Evolutionary conservation across 2,888 invertebrate genomes (phyloP).

Genomic region (Rotaria magnacalcarata): DNA sequence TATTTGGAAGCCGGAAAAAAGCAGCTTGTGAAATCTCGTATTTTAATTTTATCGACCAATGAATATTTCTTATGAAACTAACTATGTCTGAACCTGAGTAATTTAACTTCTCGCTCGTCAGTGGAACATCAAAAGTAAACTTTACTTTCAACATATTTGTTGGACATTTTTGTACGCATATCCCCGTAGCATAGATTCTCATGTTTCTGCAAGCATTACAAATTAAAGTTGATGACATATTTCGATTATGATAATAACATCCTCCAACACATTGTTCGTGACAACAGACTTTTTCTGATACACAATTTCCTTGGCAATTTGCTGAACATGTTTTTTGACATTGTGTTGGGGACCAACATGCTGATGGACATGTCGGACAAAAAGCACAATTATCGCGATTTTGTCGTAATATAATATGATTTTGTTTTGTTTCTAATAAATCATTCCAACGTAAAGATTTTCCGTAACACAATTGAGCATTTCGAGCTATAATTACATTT

Average conservation of each 20-base stretch:
- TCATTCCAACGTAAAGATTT: slow-evolving; percentile 35
- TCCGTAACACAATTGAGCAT: slow-evolving; percentile 37
- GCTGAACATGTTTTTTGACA: not conserved
- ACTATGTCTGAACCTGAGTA: too few relatives aligned
- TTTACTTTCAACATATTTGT: not conserved
- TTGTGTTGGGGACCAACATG: slow-evolving; percentile 19
- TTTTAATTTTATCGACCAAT: too few relatives aligned
- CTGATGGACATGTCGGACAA: slow-evolving; percentile 17
- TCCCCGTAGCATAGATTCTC: slow-evolving; percentile 1
- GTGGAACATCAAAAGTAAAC: too few relatives aligned
- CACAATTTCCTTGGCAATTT: slow-evolving; percentile 5
- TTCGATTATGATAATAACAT: not conserved
- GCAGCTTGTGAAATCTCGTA: too few relatives aligned
- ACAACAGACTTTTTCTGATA: not conserved
- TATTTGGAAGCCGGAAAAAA: too few relatives aligned
- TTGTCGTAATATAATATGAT: slow-evolving; percentile 1
- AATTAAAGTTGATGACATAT: not conserved
- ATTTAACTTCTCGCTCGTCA: too few relatives aligned
- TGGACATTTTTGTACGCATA: slow-evolving; percentile 10
- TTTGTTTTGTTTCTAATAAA: slow-evolving; percentile 14
- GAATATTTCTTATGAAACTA: too few relatives aligned
- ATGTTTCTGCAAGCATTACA: slow-evolving; percentile 28
- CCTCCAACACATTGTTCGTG: not conserved
- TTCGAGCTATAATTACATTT: slow-evolving; percentile 36
- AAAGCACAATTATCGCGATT: slow-evolving; percentile 30